Evolutionary conservation across 2,888 invertebrate genomes (phyloP).

Genomic region (Oithona nana): DNA sequence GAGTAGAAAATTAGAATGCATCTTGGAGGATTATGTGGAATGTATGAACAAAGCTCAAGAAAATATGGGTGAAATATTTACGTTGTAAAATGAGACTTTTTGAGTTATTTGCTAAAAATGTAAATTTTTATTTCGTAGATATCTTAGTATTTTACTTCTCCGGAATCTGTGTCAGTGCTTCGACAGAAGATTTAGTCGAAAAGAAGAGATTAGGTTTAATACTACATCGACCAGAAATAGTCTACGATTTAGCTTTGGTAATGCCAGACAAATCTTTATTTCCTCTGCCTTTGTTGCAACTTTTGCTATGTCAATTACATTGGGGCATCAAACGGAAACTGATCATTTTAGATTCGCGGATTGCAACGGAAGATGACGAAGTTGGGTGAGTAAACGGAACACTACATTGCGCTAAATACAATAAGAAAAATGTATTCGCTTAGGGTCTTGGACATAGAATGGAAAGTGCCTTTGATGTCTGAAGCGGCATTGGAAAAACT

Average conservation of each 20-base stretch:
- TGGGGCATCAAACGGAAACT: background rate
- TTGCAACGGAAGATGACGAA: no score
- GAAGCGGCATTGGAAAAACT: background rate
- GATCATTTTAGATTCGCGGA: conserved; percentile 2
- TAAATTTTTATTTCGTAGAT: background rate
- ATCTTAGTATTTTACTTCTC: background rate
- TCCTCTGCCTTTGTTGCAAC: background rate
- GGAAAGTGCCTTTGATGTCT: background rate
- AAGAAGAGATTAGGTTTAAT: background rate
- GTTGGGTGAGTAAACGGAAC: no score
- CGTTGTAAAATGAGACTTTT: background rate
- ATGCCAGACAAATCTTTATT: background rate
- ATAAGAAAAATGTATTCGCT: no score
- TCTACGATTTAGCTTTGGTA: background rate
- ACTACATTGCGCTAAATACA: no score
- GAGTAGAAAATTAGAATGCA: background rate
- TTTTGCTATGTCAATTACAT: background rate
- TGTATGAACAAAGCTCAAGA: background rate
- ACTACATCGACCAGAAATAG: background rate
- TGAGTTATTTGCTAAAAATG: background rate
- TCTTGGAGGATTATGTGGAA: background rate
- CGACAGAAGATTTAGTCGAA: background rate
- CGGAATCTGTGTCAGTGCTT: background rate
- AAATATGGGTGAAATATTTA: background rate
- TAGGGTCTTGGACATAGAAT: background rate